These are phyloP conservation scores for Dermolepida albohirtum DNA, from an alignment of 2,888 invertebrate species.

Conservation along the genomic window DNA sequence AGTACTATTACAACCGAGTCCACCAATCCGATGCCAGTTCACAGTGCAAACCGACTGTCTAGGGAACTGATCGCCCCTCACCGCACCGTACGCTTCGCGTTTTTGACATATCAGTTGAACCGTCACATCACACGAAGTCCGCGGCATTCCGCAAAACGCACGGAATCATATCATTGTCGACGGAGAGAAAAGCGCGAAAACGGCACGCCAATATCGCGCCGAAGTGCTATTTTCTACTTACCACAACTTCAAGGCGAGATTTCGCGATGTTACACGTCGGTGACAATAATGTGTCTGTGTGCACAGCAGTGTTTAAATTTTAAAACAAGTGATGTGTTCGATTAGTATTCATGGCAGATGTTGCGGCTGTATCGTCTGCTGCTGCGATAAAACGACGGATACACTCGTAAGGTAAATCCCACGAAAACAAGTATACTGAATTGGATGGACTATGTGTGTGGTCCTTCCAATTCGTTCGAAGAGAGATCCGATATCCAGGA, in stretches of 20 bases:
- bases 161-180: background rate
- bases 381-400: conserved; percentile 48
- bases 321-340: conserved; percentile 49
- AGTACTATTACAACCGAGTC: conserved; percentile 64
- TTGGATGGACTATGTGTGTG: conserved; percentile 51
- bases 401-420: conserved; percentile 50
- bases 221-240: background rate
- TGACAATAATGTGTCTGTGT: conserved; percentile 23
- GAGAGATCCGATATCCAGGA: conserved; percentile 51
- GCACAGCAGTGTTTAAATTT: conserved; percentile 11
- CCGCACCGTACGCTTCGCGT: conserved; percentile 44
- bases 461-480: conserved; percentile 46
- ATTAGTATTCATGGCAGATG: conserved; percentile 48
- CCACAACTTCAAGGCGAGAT: too few species aligned
- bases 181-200: background rate
- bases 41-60: conserved; percentile 64
- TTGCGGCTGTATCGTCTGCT: conserved; percentile 37
- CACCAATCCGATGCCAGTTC: conserved; percentile 63
- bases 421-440: conserved; percentile 20
- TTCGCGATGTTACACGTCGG: conserved; percentile 22
- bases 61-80: conserved; percentile 56
- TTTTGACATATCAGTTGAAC: conserved; percentile 59
- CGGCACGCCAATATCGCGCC: conserved; percentile 3
- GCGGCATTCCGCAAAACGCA: conserved; percentile 55
- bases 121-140: conserved; percentile 57